Evolutionary conservation across 2,888 invertebrate genomes (phyloP), one percentile per base, ranked within the genome.

Genomic region (Acanthosepion pharaonis): DNA sequence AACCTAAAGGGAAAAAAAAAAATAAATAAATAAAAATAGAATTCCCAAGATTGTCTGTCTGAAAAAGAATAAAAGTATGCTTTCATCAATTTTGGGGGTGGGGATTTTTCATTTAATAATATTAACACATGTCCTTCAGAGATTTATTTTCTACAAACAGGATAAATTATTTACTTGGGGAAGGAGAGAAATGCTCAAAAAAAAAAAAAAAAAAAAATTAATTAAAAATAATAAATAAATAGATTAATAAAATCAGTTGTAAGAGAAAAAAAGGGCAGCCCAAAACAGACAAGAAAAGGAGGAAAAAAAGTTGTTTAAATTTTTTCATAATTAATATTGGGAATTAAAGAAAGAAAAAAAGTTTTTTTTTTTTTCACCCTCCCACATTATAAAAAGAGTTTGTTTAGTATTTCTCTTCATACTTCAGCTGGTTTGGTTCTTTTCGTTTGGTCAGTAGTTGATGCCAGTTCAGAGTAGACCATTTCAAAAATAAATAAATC

Each of bases 371-470:
- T 28, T 78, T 78, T 78, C 78, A n/a, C 78, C 78, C 78, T 78
- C 78, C 78, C 78, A 78, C 78, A 78, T 78, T 78, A n/a, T 5
- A 78, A 78, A 78, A 78, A 78, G n/a, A n/a, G 28, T 78, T 78
- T 55, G 28, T 78, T 78, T 78, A n/a, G 78, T 78, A 78, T 78
- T 25, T 11, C 78, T 78, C 78, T 78, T 78, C 78, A 78, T 78
- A 78, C n/a, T 78, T 78, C 78, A 78, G 78, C 78, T 78, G 78
- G 78, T 78, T 78, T 78, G 78, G 78, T 78, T 78, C 78, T 78
- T 78, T 28, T 78, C 6, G 78, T 78, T 78, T 78, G 78, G 78
- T 15, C 6, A 78, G n/a, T 28, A 78, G 28, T 78, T 78, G 78
- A 28, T 78, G 78, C 78, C n/a, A 78, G 8, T 78, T 78, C 78